Base-by-base conservation (phyloP, 2,888 invertebrate species). In the Theristus sp. region DNA sequence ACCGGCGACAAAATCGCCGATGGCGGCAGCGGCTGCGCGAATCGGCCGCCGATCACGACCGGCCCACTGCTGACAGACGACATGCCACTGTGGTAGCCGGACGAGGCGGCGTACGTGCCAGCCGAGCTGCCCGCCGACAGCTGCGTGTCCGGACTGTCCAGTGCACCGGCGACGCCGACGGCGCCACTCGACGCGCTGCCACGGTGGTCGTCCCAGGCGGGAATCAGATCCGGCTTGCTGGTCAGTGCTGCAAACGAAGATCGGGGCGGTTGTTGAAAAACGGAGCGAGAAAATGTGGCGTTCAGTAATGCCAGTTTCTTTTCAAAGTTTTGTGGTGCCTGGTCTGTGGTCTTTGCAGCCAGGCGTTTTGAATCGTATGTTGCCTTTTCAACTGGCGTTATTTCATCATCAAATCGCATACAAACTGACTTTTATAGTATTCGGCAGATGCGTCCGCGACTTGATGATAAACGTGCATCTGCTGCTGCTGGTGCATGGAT, bases 181-280 rank as follows among this genome's bases (percentile, higher is more conserved):
- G n/a, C 24, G n/a, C n/a, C n/a, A n/a, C n/a, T n/a, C n/a, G n/a
- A n/a, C n/a, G n/a, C n/a, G n/a, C n/a, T n/a, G 22, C 2, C 10
- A 2, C 2, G 56, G 2, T n/a, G 56, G 2, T 24, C 31, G n/a
- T 56, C 56, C 56, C 56, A 56, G 30, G 26, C 2, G 6, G 56
- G 56, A n/a, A 56, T 56, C 56, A 56, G 13, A 31, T 56, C 56
- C 30, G 56, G 56, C 31, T 56, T 56, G 55, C 2, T 55, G 26
- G n/a, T 55, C 13, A 24, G 10, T 38, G 10, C 10, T 20, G 20
- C 10, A 38, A 10, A 10, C 20, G 38, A 38, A 38, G 20, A 10
- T 38, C 38, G 38, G 38, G n/a, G n/a, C n/a, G n/a, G n/a, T n/a
- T n/a, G n/a, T n/a, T n/a, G n/a, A n/a, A n/a, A n/a, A n/a, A n/a